Base-by-base conservation (phyloP, 2,797 vertebrate genomes). In the Gastrophryne carolinensis region DNA sequence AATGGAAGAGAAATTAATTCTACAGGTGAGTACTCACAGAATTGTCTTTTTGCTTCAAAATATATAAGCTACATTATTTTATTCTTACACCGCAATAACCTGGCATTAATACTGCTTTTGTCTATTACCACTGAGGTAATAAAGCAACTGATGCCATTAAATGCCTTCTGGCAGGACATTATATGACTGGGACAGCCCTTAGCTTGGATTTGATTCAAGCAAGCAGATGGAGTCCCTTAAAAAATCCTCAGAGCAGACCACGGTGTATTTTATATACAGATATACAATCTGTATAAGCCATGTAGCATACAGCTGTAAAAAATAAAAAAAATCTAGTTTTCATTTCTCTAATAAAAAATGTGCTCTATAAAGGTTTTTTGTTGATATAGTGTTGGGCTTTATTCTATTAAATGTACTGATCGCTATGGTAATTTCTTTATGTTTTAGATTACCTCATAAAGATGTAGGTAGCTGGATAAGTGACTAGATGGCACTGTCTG, bases 401-500 rank as follows among this genome's bases (percentile, higher is more conserved):
- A n/a, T n/a, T n/a, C n/a, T n/a, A n/a, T n/a, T n/a, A n/a, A n/a
- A n/a, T n/a, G n/a, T n/a, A n/a, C n/a, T n/a, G n/a, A n/a, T n/a
- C n/a, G n/a, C n/a, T n/a, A n/a, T n/a, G n/a, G n/a, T n/a, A n/a
- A n/a, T n/a, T n/a, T n/a, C n/a, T n/a, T n/a, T n/a, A n/a, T n/a
- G n/a, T n/a, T n/a, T n/a, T n/a, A n/a, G n/a, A 54, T 30, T 21
- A 17, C 37, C 21, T 56, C 11, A 24, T 34, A 34, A 37, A 47
- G 62, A 49, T 57, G 72, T 29, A 58, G 17, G 35, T 19, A 24
- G 39, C 29, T 24, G 58, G 17, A 13, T 34, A 5, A 53, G 65
- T 54, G 34, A 63, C 73, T 69, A 69, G 64, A 24, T 76, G 73
- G 64, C 47, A 54, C 65, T 69, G 68, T 76, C 69, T 62, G 44